Evolutionary conservation across 2,797 vertebrate species (phyloP).

Genomic region (Urocyon cinereoargenteus): DNA sequence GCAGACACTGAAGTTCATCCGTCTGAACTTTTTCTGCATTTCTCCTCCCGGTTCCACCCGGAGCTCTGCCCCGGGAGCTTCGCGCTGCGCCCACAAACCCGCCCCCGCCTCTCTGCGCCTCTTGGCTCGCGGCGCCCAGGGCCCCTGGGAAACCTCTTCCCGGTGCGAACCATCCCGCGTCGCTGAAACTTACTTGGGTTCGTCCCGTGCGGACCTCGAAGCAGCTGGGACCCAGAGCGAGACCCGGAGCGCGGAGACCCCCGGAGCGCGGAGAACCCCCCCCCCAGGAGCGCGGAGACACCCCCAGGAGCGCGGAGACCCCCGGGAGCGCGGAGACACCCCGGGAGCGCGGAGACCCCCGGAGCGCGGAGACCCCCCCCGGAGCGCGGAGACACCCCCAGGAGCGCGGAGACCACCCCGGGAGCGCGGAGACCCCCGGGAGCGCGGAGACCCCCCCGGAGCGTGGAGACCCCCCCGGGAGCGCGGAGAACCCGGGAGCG

Average conservation of each 20-base stretch:
- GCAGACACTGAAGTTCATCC: not conserved
- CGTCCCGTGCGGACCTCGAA: not conserved
- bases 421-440: no score
- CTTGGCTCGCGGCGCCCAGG: not conserved
- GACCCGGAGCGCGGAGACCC: not conserved
- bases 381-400: no score
- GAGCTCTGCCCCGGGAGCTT: not conserved
- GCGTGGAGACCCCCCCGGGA: not conserved
- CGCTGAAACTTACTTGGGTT: slow-evolving; percentile 13
- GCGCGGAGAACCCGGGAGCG: no score
- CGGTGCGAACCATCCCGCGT: not conserved
- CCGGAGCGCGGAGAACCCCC: no score
- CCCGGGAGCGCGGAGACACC: not conserved
- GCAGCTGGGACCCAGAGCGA: no score
- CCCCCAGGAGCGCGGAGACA: not conserved
- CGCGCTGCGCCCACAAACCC: not conserved
- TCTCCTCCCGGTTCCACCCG: accelerated
- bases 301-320: no score
- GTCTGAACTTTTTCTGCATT: not conserved
- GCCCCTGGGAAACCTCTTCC: not conserved
- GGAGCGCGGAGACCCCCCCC: no score
- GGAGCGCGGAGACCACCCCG: not conserved
- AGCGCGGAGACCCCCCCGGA: not conserved
- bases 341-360: not conserved
- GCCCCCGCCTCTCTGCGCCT: not conserved